A percentile compares a stretch with the other conserved stretches of the same genome.
These are phyloP conservation scores for Lumbricus terrestris DNA, from an alignment of 2,888 invertebrate genomes.

Conservation along the genomic window DNA sequence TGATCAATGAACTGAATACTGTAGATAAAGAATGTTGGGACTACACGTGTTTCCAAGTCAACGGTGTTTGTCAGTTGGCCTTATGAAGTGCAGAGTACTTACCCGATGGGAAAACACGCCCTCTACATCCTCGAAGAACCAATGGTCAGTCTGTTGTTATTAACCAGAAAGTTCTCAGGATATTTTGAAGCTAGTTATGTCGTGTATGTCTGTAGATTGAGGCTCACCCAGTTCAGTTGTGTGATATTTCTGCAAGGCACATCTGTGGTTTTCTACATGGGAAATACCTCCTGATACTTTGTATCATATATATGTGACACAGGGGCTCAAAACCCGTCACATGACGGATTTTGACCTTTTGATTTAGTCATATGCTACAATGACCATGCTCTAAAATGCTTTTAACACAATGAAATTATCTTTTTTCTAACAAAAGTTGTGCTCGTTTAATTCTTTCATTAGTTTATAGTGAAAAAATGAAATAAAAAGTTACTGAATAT, in stretches of 20 bases:
- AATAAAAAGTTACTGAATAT: too few species aligned
- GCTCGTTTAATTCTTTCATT: too few species aligned
- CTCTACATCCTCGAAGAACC: slow-evolving; percentile 54
- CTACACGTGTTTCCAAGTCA: slow-evolving; percentile 46
- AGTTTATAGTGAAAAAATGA: too few species aligned
- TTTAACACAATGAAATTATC: too few species aligned
- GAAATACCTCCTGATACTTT: not conserved
- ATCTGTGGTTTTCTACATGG: not conserved
- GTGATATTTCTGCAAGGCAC: not conserved
- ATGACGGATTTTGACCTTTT: too few species aligned
- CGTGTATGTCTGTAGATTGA: not conserved
- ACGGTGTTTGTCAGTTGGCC: slow-evolving; percentile 55
- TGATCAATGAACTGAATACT: not conserved
- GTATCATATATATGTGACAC: too few species aligned
- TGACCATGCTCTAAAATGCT: too few species aligned
- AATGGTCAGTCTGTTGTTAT: slow-evolving; percentile 40
- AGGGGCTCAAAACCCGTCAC: too few species aligned
- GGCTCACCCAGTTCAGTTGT: not conserved
- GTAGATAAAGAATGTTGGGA: slow-evolving; percentile 52
- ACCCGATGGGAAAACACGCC: slow-evolving; percentile 49
- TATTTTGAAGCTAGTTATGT: not conserved
- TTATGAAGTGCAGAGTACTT: slow-evolving; percentile 46
- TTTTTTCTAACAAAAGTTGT: too few species aligned
- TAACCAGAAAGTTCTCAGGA: not conserved
- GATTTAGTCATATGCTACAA: too few species aligned